A percentile compares a stretch with the other conserved stretches of the same genome.
Conservation (phyloP, 2,888 invertebrate species). For the Ophion obscuratus region DNA sequence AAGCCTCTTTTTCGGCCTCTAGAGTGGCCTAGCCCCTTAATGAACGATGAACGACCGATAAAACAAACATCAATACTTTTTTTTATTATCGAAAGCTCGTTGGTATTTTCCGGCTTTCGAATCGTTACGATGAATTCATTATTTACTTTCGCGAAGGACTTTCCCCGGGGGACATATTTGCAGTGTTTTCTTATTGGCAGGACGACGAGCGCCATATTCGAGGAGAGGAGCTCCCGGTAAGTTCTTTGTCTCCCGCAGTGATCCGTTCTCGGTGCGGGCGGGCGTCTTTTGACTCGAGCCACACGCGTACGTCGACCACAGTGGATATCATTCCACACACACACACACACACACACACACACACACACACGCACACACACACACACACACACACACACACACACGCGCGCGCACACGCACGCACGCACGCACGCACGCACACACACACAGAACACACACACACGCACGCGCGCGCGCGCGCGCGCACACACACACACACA, state of each 20-base stretch:
- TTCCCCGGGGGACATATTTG: neutral
- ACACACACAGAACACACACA: no score
- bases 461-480: no score
- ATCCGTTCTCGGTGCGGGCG: conserved; percentile 60
- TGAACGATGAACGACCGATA: neutral
- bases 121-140: neutral
- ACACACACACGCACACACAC: no score
- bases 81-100: neutral
- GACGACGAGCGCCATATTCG: conserved; percentile 5
- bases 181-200: conserved; percentile 8
- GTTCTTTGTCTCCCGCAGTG: conserved; percentile 58
- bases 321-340: neutral
- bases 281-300: conserved; percentile 51
- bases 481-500: no score
- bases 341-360: neutral
- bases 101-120: neutral
- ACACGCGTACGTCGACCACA: conserved; percentile 27
- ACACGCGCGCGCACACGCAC: no score
- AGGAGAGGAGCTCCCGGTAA: conserved; percentile 22
- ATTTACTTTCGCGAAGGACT: neutral
- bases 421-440: no score
- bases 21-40: neutral
- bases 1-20: no score
- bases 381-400: no score
- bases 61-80: neutral